Percentiles rank a stretch among this genome's conserved stretches.
phyloP scores from a whole-genome alignment of 2,888 invertebrate genomes.

The Volucella zonaria region DNA sequence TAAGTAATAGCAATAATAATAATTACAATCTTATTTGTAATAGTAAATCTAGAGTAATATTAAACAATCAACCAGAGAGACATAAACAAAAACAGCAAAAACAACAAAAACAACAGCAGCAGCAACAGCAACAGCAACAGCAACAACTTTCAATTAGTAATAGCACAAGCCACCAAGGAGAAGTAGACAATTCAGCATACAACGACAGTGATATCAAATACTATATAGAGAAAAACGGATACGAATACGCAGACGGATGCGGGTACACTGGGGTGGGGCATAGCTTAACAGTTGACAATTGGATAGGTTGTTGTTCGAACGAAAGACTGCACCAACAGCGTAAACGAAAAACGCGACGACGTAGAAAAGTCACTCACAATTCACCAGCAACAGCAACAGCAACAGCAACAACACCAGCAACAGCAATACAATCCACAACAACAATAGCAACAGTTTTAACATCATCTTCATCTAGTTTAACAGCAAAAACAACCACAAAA shows the following conservation, averaged over 20 bases:
- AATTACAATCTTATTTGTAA: conserved; percentile 58
- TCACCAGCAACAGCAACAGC: conserved; percentile 15
- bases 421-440: conserved; percentile 42
- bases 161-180: neutral
- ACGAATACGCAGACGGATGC: neutral
- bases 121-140: conserved; percentile 73
- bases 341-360: conserved; percentile 79
- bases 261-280: conserved; percentile 16
- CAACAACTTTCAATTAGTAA: conserved; percentile 17
- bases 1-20: conserved; percentile 67
- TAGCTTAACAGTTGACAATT: conserved; percentile 28
- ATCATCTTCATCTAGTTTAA: conserved; percentile 37
- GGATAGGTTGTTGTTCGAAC: conserved; percentile 74
- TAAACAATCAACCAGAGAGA: conserved; percentile 75
- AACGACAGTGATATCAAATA: conserved; percentile 61
- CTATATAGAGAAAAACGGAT: conserved; percentile 33
- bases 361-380: conserved; percentile 76
- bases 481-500: neutral
- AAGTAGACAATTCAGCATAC: conserved; percentile 54
- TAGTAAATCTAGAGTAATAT: conserved; percentile 58
- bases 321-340: conserved; percentile 80
- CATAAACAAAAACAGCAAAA: conserved; percentile 74
- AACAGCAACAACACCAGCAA: conserved; percentile 17
- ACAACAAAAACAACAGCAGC: conserved; percentile 58
- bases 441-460: conserved; percentile 70